These are phyloP conservation scores for Copidosoma aretas DNA, from an alignment of 2,888 invertebrate species.

Conservation along the genomic window DNA sequence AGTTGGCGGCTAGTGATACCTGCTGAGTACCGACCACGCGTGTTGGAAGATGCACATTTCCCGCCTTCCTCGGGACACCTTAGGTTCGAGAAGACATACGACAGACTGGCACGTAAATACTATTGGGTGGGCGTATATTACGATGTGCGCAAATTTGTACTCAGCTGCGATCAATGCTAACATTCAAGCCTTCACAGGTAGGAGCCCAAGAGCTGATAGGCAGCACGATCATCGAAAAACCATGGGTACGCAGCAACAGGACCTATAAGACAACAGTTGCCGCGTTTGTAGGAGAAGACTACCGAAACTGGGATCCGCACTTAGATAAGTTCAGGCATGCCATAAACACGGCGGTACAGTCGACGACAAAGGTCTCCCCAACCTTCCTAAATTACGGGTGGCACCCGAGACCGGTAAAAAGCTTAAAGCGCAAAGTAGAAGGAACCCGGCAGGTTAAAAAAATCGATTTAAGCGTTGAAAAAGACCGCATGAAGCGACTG, in stretches of 20 bases:
- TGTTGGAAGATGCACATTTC: neutral
- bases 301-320: constrained; percentile 6
- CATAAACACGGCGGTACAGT: constrained; percentile 8
- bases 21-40: neutral
- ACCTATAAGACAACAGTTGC: neutral
- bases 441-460: neutral
- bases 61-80: neutral
- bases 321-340: constrained; percentile 13
- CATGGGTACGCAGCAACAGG: constrained; percentile 21
- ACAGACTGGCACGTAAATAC: neutral
- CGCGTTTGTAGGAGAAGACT: constrained; percentile 1
- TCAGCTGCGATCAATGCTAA: neutral
- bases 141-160: neutral
- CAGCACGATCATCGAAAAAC: neutral
- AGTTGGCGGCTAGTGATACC: neutral
- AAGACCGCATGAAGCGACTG: constrained; percentile 11
- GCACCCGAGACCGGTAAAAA: constrained; percentile 1
- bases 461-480: constrained; percentile 1
- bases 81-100: neutral
- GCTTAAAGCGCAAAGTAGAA: constrained; percentile 3
- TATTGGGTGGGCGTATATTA: neutral
- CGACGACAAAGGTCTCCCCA: neutral
- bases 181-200: neutral
- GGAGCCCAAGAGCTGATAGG: neutral
- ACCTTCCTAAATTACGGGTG: constrained; percentile 10